Base-by-base conservation (phyloP, 2,797 vertebrate genomes). In the Onychomys torridus region DNA sequence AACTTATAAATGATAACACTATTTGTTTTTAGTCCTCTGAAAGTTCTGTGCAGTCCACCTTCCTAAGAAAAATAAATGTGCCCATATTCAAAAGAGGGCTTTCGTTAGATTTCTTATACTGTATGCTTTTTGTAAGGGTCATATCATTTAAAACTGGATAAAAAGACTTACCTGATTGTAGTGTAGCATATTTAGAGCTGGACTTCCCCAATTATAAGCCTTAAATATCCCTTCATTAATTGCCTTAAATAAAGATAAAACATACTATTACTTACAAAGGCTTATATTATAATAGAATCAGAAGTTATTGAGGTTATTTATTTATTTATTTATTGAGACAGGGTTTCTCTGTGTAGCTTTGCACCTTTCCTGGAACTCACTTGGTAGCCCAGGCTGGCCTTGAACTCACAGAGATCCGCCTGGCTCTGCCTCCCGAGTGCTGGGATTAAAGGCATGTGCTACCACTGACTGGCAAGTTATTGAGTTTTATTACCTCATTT, bases 81-180 rank as follows among this genome's bases (percentile, higher is more conserved):
- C 14, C 27, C 13, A 61, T 65, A 10, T 83, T 34, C 23, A 63
- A 40, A 73, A 8, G 2, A 52, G 63, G 17, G 23, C 1, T 89
- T 89, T 40, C 0, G 4, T 55, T 93, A 89, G 25, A 83, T 55
- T 89, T 65, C 43, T 25, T 75, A 61, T 14, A 61, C 13, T 29
- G 5, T 9, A 37, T 82, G 7, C 2, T 25, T 27, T 61, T 83
- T 75, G 49, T 59, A 40, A 32, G 40, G 49, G 27, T 3, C 21
- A 84, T 59, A 85, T 17, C 14, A 32, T 43, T 43, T 57, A 34
- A 17, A 76, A 76, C 59, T 40, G 8, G 8, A 32, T 37, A 43
- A 85, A 90, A 9, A 25, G 49, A 46, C 43, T 95, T 96, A 97
- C 87, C 93, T 98, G 97, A 76, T 97, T 96, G 29, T 96, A 94